Percentiles rank a stretch among this genome's conserved stretches.
phyloP scores from a whole-genome alignment of 2,888 invertebrate species.

The Thymelicus sylvestris region DNA sequence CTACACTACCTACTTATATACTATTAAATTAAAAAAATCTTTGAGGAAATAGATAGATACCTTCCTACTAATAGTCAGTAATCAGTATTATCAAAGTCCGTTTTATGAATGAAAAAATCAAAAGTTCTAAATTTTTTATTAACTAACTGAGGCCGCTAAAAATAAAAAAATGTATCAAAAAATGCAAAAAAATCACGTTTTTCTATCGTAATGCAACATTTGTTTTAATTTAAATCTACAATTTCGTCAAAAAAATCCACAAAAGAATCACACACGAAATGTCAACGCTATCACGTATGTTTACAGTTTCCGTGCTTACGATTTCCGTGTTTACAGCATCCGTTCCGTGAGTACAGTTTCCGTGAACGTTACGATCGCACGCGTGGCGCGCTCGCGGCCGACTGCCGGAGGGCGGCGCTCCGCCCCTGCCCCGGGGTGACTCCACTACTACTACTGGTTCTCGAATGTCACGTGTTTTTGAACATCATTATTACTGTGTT shows the following conservation, averaged over 20 bases:
- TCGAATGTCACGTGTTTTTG: slow-evolving; percentile 9
- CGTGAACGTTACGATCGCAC: slow-evolving; percentile 56
- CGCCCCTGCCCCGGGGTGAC: slow-evolving; percentile 75
- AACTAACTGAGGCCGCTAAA: no score
- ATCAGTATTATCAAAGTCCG: no score
- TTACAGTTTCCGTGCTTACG: background rate
- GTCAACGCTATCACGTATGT: slow-evolving; percentile 22
- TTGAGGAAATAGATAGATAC: no score
- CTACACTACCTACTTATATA: no score
- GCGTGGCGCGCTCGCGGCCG: slow-evolving; percentile 66
- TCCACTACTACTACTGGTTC: slow-evolving; percentile 36
- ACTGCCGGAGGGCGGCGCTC: slow-evolving; percentile 80
- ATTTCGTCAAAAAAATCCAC: background rate
- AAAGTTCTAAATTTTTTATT: no score
- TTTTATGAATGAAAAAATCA: no score
- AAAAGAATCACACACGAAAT: background rate
- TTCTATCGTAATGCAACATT: no score
- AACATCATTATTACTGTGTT: no score
- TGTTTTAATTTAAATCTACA: background rate
- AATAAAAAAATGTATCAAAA: no score
- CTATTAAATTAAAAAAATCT: no score
- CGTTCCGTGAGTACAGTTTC: background rate
- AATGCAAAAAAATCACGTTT: no score
- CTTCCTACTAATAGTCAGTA: no score
- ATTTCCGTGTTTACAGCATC: slow-evolving; percentile 32